Conservation (phyloP, 2,797 vertebrate species). For the Bufotes viridis region DNA sequence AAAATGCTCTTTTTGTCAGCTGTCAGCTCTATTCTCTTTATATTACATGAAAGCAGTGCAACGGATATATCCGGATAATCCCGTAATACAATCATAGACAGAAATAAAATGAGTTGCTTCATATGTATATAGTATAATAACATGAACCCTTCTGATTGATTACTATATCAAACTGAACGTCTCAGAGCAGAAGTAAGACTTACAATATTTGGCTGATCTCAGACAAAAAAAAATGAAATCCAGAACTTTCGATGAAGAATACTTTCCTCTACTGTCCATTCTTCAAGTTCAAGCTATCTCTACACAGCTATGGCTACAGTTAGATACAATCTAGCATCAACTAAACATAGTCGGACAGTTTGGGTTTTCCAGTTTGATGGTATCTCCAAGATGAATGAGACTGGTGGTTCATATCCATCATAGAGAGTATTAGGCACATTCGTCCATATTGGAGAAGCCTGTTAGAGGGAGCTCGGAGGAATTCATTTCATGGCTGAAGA, state of each 20-base stretch:
- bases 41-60: neutral
- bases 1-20: no score
- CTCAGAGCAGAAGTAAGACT: neutral
- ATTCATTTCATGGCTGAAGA: neutral
- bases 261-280: neutral
- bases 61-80: neutral
- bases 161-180: neutral
- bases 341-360: neutral
- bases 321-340: neutral
- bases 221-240: neutral
- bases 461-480: neutral
- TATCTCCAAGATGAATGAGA: neutral
- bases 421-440: neutral
- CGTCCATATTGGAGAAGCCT: neutral
- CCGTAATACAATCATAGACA: neutral
- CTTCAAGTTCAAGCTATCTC: neutral
- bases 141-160: neutral
- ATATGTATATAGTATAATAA: neutral
- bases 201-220: neutral
- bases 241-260: neutral
- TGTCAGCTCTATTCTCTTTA: neutral
- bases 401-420: neutral
- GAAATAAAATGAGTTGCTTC: neutral
- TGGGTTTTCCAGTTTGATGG: neutral
- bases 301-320: neutral